Evolutionary conservation across 2,888 invertebrate genomes (phyloP).

Genomic region (Megalurothrips usitatus): DNA sequence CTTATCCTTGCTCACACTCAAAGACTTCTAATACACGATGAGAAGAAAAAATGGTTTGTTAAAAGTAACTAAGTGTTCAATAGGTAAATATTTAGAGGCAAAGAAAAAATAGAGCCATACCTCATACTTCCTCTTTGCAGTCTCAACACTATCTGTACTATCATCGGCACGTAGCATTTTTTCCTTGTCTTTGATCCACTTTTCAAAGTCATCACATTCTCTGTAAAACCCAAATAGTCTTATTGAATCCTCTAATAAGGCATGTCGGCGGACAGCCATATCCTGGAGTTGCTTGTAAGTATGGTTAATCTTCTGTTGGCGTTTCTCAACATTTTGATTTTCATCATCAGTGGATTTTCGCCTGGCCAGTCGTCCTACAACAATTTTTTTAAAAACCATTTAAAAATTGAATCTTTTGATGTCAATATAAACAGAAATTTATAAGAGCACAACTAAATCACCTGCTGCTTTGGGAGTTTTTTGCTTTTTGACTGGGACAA

Average conservation of each 20-base stretch:
- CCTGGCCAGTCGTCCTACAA: conserved; percentile 35
- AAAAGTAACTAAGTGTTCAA: conserved; percentile 15
- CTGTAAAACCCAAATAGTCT: conserved; percentile 88
- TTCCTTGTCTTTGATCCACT: conserved; percentile 96
- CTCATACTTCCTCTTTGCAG: conserved; percentile 91
- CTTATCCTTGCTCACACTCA: not conserved
- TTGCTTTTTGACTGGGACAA: conserved; percentile 65
- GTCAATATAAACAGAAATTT: conserved; percentile 21
- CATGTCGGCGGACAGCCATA: conserved; percentile 71
- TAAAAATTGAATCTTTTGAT: conserved; percentile 29
- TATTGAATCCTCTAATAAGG: conserved; percentile 86
- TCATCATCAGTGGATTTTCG: conserved; percentile 51
- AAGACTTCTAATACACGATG: not conserved
- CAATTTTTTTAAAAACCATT: not conserved
- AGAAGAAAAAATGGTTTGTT: not conserved
- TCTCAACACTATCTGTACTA: conserved; percentile 81
- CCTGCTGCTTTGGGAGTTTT: conserved; percentile 41
- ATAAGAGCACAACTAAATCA: conserved; percentile 32
- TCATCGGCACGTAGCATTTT: conserved; percentile 78
- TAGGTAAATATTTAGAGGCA: conserved; percentile 21
- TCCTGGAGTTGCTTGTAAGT: conserved; percentile 77
- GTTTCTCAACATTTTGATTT: conserved; percentile 72
- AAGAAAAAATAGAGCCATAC: conserved; percentile 40
- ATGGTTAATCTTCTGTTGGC: conserved; percentile 72
- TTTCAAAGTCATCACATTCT: conserved; percentile 96